These are phyloP conservation scores for Adelges cooleyi DNA, from an alignment of 1,140 invertebrate species.

Conservation along the genomic window DNA sequence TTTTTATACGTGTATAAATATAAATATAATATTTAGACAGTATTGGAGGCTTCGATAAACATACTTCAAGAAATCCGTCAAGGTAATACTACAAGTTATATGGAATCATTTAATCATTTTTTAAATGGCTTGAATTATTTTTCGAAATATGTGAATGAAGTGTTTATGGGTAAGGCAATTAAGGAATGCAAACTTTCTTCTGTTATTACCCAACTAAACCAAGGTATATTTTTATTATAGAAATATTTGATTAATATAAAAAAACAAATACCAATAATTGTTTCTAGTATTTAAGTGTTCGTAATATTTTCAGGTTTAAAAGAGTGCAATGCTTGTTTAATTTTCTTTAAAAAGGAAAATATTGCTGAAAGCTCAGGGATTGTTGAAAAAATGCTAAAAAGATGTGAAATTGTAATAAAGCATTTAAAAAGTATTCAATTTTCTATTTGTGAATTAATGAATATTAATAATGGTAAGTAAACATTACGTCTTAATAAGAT, in stretches of 20 bases:
- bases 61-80: background rate
- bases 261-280: too few relatives aligned
- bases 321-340: constrained; percentile 11
- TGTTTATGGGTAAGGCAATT: background rate
- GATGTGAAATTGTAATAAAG: constrained; percentile 7
- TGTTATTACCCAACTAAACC: background rate
- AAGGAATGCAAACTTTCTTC: background rate
- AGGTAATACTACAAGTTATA: background rate
- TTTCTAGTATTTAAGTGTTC: background rate
- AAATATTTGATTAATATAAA: too few relatives aligned
- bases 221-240: background rate
- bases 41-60: background rate
- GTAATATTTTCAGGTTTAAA: background rate
- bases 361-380: background rate
- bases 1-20: too few relatives aligned
- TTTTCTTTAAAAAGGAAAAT: background rate
- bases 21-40: background rate
- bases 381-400: constrained; percentile 3
- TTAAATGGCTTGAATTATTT: background rate
- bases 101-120: background rate
- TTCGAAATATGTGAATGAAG: constrained; percentile 3
- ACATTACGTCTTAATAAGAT: background rate
- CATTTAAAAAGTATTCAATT: constrained; percentile 3
- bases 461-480: constrained; percentile 5
- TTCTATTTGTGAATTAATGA: background rate